Conservation (phyloP, 2,113 vertebrate species). For the Varanus komodoensis region DNA sequence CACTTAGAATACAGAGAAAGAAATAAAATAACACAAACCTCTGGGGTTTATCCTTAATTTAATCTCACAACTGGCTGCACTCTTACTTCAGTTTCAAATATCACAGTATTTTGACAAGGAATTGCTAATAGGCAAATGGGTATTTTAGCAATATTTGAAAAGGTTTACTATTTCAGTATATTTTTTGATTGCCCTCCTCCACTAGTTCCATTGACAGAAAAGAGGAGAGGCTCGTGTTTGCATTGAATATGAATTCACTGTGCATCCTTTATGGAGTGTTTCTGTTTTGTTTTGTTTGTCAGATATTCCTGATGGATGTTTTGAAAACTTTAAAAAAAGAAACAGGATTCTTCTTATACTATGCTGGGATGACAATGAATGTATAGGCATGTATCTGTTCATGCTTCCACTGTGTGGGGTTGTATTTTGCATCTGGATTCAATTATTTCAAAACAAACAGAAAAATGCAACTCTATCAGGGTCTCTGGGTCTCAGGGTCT, state of each 20-base stretch:
- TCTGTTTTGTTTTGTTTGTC: not conserved
- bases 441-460: conserved; percentile 46
- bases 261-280: conserved; percentile 18
- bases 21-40: not conserved
- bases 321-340: conserved; percentile 1
- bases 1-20: conserved; percentile 31
- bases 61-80: conserved; percentile 8
- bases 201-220: conserved; percentile 31
- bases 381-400: conserved; percentile 21
- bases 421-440: conserved; percentile 19
- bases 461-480: not conserved
- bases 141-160: conserved; percentile 37
- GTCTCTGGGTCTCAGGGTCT: not conserved
- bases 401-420: conserved; percentile 10
- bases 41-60: conserved; percentile 26
- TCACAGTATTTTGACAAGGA: conserved; percentile 43
- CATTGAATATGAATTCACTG: conserved; percentile 31
- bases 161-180: conserved; percentile 39
- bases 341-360: not conserved
- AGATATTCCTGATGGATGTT: conserved; percentile 28
- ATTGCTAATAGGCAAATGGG: conserved; percentile 35
- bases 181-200: not conserved
- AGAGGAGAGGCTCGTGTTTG: conserved; percentile 36
- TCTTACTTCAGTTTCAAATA: conserved; percentile 48
- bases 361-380: conserved; percentile 2